A percentile compares a stretch with the other conserved stretches of the same genome.
Evolutionary conservation across 2,888 invertebrate genomes (phyloP).

Genomic region (Theretra japonica): DNA sequence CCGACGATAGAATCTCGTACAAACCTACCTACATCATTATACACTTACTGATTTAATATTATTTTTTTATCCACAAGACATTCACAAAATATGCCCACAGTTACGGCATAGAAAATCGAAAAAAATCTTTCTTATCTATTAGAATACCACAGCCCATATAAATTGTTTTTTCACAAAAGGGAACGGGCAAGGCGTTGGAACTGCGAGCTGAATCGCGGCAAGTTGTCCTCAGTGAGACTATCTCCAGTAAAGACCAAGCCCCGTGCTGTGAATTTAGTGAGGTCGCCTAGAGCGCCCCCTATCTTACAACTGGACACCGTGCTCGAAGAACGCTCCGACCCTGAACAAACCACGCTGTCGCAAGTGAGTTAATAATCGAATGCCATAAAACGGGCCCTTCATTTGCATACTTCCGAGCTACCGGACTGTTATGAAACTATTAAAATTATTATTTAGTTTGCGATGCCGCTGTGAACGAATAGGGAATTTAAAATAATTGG

Average conservation of each 20-base stretch:
- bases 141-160: background rate
- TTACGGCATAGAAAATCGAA: too few relatives aligned
- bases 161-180: slow-evolving; percentile 59
- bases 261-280: slow-evolving; percentile 72
- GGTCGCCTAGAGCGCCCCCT: slow-evolving; percentile 90
- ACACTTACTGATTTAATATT: too few relatives aligned
- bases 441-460: background rate
- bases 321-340: slow-evolving; percentile 92
- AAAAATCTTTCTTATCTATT: too few relatives aligned
- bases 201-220: slow-evolving; percentile 92
- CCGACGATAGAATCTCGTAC: too few relatives aligned
- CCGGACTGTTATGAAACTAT: background rate
- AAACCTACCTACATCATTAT: too few relatives aligned
- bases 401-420: background rate
- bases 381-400: background rate
- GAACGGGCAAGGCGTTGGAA: slow-evolving; percentile 92
- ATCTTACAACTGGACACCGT: slow-evolving; percentile 93
- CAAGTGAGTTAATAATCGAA: slow-evolving; percentile 62
- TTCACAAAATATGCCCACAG: too few relatives aligned
- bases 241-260: slow-evolving; percentile 71
- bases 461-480: background rate
- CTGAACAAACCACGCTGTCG: slow-evolving; percentile 86
- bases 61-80: too few relatives aligned
- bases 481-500: too few relatives aligned
- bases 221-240: slow-evolving; percentile 91